These are phyloP conservation scores for Desoria tigrina DNA, from an alignment of 2,888 invertebrate species.

Conservation along the genomic window DNA sequence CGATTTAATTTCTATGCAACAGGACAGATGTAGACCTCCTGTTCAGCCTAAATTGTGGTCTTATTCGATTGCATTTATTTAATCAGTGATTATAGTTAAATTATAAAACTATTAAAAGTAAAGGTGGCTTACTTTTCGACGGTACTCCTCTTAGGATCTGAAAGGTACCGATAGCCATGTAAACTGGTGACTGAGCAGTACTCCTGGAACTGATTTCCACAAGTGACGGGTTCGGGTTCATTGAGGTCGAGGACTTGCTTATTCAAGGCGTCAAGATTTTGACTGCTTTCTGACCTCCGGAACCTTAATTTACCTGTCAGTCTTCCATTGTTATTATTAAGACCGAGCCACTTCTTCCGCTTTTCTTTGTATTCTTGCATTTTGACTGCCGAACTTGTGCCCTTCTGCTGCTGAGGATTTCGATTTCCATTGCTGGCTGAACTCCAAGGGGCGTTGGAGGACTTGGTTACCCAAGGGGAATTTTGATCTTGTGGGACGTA, in stretches of 20 bases:
- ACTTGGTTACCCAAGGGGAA: constrained; percentile 24
- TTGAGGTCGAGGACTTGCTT: constrained; percentile 16
- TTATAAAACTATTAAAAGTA: too few relatives aligned
- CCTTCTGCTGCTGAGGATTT: constrained; percentile 13
- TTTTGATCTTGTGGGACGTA: constrained; percentile 5
- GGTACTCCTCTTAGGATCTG: constrained; percentile 37
- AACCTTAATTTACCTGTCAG: constrained; percentile 38
- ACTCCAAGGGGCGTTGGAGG: constrained; percentile 20
- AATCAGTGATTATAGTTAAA: not conserved
- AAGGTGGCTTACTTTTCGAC: constrained; percentile 46
- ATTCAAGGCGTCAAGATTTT: constrained; percentile 25
- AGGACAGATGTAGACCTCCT: not conserved
- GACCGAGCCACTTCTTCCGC: constrained; percentile 1
- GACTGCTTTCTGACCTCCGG: constrained; percentile 16
- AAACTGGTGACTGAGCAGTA: constrained; percentile 47
- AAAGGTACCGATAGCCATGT: constrained; percentile 49
- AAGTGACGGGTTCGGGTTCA: constrained; percentile 26
- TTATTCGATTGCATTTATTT: not conserved
- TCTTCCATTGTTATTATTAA: constrained; percentile 12
- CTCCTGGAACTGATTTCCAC: constrained; percentile 38
- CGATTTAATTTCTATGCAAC: not conserved
- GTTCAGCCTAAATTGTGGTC: not conserved
- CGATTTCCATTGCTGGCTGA: too few relatives aligned
- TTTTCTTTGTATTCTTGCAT: constrained; percentile 9
- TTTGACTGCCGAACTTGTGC: constrained; percentile 9